phyloP scores from a whole-genome alignment of 2,797 vertebrate species.

The Channa striata region DNA sequence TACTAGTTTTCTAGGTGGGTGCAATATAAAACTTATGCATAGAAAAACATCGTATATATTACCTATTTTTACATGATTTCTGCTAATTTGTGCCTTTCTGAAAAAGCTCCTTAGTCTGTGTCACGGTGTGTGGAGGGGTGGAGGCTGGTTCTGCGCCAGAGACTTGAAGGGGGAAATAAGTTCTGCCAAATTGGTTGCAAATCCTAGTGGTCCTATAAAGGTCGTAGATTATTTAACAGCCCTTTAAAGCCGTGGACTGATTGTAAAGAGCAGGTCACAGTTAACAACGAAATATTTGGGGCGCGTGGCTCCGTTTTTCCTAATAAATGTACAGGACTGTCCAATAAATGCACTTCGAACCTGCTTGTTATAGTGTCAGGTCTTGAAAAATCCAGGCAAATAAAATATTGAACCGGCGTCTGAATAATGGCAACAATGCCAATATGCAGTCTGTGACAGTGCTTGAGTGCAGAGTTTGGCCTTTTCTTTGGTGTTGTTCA shows the following conservation, averaged over 20 bases:
- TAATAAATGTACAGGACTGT: conserved; percentile 6
- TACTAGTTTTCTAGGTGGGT: too few species aligned
- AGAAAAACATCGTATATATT: too few species aligned
- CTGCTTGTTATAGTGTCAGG: conserved; percentile 26
- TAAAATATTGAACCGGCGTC: conserved; percentile 48
- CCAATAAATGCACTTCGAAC: conserved; percentile 25
- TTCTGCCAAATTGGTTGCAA: conserved; percentile 69
- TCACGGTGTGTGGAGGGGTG: conserved; percentile 15
- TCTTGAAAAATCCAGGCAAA: conserved; percentile 34
- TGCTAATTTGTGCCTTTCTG: conserved; percentile 8
- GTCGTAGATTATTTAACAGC: conserved; percentile 72
- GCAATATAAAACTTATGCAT: too few species aligned
- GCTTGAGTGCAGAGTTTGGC: conserved; percentile 59
- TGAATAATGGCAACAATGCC: conserved; percentile 48
- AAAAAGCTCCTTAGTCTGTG: conserved; percentile 40
- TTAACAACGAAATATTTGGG: conserved; percentile 41
- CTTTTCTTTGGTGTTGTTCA: conserved; percentile 69
- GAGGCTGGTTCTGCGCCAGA: conserved; percentile 57
- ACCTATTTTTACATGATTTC: too few species aligned
- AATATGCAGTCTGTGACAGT: conserved; percentile 49
- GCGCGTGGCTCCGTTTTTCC: conserved; percentile 21
- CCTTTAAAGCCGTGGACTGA: conserved; percentile 53
- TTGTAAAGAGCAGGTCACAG: conserved; percentile 38
- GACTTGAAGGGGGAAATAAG: conserved; percentile 53
- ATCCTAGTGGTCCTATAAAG: conserved; percentile 72